Base-by-base conservation (phyloP, 2,888 invertebrate species). In the Galerucella pusilla region DNA sequence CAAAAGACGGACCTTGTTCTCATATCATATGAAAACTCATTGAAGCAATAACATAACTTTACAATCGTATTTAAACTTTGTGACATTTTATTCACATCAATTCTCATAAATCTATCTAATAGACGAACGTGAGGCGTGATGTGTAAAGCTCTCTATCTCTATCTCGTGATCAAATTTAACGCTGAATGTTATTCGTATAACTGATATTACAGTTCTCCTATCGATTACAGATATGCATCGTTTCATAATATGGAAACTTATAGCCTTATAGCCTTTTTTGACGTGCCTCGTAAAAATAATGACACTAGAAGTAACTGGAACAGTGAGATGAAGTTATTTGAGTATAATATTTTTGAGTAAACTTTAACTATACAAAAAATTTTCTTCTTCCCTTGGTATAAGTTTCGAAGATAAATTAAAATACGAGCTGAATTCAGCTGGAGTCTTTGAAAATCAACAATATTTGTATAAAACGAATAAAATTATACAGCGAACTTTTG, bases 31-130 rank as follows among this genome's bases (percentile, higher is more conserved):
- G 6, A n/a, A n/a, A n/a, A 52, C 5, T 52, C 52, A n/a, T 52
- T n/a, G 7, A 52, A 52, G 7, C n/a, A 52, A 52, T 52, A 12
- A 52, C 6, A 52, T 52, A 12, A 49, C 49, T 49, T 52, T 7
- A 28, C 28, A 20, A 28, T 12, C 60, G 28, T 60, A 60, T 60
- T 28, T 11, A 12, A 60, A 28, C 60, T 20, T 28, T 25, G 60
- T 60, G 60, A 60, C 60, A 60, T 28, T 20, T 60, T 60, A 60
- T 60, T 60, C 9, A 60, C 60, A 14, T 14, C 60, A 14, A 60
- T 28, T n/a, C 60, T 28, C 25, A 12, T 60, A 60, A 60, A 60
- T 60, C 28, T 20, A 60, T 25, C 28, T 60, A 25, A 60, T 28
- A 60, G 60, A 60, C 60, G 60, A 60, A 60, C 25, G 25, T 14